Evolutionary conservation across 2,888 invertebrate species (phyloP).

Genomic region (Ptilodon capucinus): DNA sequence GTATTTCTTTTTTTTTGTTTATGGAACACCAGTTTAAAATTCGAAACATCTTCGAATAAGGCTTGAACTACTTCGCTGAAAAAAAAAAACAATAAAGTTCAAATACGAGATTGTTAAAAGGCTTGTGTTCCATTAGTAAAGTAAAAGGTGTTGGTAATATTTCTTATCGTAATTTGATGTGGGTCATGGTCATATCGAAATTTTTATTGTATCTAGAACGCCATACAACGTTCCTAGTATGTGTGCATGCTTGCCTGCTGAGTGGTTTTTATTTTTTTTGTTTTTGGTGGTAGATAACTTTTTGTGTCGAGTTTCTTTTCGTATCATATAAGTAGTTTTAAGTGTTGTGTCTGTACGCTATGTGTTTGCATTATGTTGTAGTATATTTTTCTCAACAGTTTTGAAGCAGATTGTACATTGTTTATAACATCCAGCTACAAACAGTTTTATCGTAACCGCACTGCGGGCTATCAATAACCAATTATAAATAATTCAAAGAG

Average conservation of each 20-base stretch:
- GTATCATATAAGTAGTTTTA: neutral
- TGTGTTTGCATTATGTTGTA: constrained; percentile 19
- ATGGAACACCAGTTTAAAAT: constrained; percentile 45
- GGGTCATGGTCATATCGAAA: constrained; percentile 46
- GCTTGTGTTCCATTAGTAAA: constrained; percentile 51
- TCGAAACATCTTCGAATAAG: neutral
- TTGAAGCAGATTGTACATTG: constrained; percentile 11
- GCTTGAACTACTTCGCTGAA: neutral
- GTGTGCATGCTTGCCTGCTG: constrained; percentile 78
- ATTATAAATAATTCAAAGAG: constrained; percentile 46
- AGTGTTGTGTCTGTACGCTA: constrained; percentile 2
- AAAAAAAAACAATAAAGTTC: neutral
- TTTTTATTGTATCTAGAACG: constrained; percentile 45
- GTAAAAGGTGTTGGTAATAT: constrained; percentile 62
- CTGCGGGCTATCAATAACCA: constrained; percentile 30
- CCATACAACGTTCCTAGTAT: constrained; percentile 64
- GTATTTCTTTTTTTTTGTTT: constrained; percentile 43
- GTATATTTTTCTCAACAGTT: constrained; percentile 11
- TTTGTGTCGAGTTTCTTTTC: constrained; percentile 25
- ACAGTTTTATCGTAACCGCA: constrained; percentile 23
- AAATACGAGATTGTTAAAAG: constrained; percentile 26
- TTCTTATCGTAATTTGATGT: constrained; percentile 45
- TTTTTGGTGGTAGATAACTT: constrained; percentile 45
- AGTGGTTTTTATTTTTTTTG: constrained; percentile 50
- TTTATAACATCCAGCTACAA: constrained; percentile 17